phyloP scores from a whole-genome alignment of 2,888 invertebrate genomes.

The Hypena proboscidalis region DNA sequence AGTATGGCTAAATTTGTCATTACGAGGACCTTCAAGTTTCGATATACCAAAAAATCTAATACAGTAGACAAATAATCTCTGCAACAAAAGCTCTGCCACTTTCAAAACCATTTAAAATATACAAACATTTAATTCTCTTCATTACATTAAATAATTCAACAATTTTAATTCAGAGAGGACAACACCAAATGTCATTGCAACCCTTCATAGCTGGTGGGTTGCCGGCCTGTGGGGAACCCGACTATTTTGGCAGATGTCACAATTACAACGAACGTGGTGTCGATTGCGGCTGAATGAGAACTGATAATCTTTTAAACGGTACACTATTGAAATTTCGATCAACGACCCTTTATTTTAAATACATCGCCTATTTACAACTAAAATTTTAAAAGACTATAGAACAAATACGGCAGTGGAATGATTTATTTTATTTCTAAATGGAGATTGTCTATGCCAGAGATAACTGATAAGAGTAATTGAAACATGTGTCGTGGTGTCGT shows the following conservation, averaged over 20 bases:
- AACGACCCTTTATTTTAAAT: conserved; percentile 43
- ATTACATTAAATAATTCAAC: conserved; percentile 31
- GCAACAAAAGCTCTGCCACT: too few relatives aligned
- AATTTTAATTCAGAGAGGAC: conserved; percentile 40
- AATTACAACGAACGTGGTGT: conserved; percentile 73
- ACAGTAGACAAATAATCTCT: too few relatives aligned
- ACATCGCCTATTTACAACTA: conserved; percentile 21
- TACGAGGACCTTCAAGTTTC: too few relatives aligned
- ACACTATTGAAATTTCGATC: conserved; percentile 52
- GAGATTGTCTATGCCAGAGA: conserved; percentile 55
- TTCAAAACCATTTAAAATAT: background rate
- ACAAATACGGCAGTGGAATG: conserved; percentile 30
- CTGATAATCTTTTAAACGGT: conserved; percentile 73
- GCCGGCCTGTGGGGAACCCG: conserved; percentile 17
- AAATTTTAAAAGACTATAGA: conserved; percentile 1
- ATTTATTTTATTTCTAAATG: conserved; percentile 25
- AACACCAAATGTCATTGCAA: conserved; percentile 36
- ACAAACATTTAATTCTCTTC: conserved; percentile 4
- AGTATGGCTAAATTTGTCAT: too few relatives aligned
- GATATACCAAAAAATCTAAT: too few relatives aligned
- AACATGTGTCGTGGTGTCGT: conserved; percentile 72
- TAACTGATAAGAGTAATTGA: conserved; percentile 76
- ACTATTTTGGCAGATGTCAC: conserved; percentile 78
- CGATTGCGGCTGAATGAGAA: conserved; percentile 75
- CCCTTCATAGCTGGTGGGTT: conserved; percentile 46